Percentiles rank a stretch among this genome's conserved stretches.
Evolutionary conservation across 92 coral and sea anemone genomes (phyloP).

Genomic region (Porites divaricata): DNA sequence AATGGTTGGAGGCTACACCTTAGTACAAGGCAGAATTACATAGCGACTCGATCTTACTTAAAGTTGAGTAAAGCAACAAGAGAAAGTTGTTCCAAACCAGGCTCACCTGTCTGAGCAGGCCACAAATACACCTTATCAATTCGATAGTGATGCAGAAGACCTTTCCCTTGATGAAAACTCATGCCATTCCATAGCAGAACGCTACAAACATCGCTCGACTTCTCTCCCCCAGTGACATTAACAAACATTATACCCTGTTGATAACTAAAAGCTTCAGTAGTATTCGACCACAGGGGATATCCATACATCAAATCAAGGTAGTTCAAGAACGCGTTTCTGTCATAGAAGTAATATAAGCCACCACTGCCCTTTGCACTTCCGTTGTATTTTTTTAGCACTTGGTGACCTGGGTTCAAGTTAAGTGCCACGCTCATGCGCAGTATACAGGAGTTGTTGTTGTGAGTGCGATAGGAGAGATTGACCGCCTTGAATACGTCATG

Average conservation of each 20-base stretch:
- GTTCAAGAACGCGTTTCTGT: background rate
- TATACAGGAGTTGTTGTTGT: conserved; percentile 71
- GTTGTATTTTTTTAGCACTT: background rate
- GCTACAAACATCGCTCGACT: conserved; percentile 46
- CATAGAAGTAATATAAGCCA: conserved; percentile 26
- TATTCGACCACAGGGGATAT: conserved; percentile 1
- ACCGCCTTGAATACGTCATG: conserved; percentile 35
- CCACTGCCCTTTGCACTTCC: conserved; percentile 14
- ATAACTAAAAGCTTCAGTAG: conserved; percentile 42
- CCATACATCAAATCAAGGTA: conserved; percentile 37
- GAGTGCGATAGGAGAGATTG: conserved; percentile 18
- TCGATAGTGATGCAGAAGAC: conserved; percentile 58
- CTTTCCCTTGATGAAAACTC: conserved; percentile 74
- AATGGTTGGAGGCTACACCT: background rate
- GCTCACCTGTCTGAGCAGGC: conserved; percentile 81
- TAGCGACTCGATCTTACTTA: background rate
- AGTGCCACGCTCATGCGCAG: conserved; percentile 80
- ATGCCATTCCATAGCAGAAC: conserved; percentile 81
- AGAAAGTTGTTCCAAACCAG: background rate
- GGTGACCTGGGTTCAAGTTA: conserved; percentile 56
- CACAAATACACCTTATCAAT: conserved; percentile 63
- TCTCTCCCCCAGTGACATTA: conserved; percentile 26
- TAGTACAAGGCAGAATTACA: background rate
- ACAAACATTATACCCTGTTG: conserved; percentile 74
- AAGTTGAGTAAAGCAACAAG: too few species aligned